Percentiles rank a stretch among this genome's conserved stretches.
phyloP scores from a whole-genome alignment of 2,797 vertebrate genomes.

The Lates japonicus region DNA sequence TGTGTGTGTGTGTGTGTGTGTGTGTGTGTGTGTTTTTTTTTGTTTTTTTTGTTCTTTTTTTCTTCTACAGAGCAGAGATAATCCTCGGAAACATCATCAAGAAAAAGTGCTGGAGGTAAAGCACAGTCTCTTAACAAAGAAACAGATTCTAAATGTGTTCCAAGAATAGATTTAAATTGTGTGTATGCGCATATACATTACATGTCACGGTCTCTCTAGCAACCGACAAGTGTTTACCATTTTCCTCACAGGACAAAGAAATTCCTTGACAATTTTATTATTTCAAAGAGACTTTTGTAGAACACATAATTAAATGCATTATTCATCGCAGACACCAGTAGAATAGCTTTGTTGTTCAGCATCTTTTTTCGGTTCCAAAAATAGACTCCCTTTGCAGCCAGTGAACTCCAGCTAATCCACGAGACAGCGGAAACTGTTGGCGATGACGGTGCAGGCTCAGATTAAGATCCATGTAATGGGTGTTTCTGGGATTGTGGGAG shows the following conservation, averaged over 20 bases:
- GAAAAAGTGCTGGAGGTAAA: conserved; percentile 99
- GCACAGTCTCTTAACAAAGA: conserved; percentile 16
- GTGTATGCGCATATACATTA: not conserved
- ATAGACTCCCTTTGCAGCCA: conserved; percentile 60
- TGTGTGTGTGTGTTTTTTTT: too few species aligned
- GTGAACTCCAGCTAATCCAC: conserved; percentile 68
- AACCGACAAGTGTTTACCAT: not conserved
- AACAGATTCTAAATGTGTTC: conserved; percentile 17
- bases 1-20: too few species aligned
- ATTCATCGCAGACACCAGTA: conserved; percentile 37
- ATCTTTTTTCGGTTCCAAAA: conserved; percentile 57
- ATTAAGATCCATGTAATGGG: conserved; percentile 68
- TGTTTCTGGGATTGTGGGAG: conserved; percentile 62
- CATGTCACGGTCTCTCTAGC: not conserved
- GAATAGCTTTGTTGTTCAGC: conserved; percentile 58
- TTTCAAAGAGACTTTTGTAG: conserved; percentile 39
- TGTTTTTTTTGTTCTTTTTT: conserved; percentile 30
- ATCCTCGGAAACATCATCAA: conserved; percentile 98
- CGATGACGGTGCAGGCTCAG: conserved; percentile 61
- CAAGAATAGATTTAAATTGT: conserved; percentile 21
- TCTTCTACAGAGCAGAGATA: conserved; percentile 91
- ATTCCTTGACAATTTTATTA: conserved; percentile 23
- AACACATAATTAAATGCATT: conserved; percentile 49
- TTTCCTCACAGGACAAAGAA: conserved; percentile 29
- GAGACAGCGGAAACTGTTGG: conserved; percentile 47